Percentiles rank a stretch among this genome's conserved stretches.
Evolutionary conservation across 2,888 invertebrate genomes (phyloP).

Genomic region (Strigamia maritima): DNA sequence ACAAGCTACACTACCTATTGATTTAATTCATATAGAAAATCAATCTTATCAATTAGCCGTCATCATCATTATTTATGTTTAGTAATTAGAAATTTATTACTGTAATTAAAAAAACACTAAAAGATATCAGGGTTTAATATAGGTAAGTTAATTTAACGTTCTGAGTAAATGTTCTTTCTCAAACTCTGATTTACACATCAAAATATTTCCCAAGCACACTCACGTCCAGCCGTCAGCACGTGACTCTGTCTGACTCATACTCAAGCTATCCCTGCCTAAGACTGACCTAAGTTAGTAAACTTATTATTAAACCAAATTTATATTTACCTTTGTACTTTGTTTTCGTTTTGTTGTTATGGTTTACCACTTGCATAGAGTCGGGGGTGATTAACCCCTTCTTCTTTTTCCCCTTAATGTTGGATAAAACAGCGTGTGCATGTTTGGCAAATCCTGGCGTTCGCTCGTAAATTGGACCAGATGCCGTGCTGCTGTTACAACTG

Average conservation of each 20-base stretch:
- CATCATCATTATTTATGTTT: too few relatives aligned
- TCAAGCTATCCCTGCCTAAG: not conserved
- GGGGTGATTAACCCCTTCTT: slow-evolving; percentile 37
- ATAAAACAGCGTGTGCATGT: slow-evolving; percentile 37
- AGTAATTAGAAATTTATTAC: too few relatives aligned
- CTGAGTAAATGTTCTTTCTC: not conserved
- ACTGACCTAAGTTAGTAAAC: not conserved
- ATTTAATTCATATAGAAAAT: too few relatives aligned
- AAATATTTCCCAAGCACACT: not conserved
- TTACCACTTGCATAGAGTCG: not conserved
- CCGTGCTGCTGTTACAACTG: slow-evolving; percentile 38
- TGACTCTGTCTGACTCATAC: not conserved
- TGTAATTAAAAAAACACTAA: too few relatives aligned
- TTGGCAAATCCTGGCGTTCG: slow-evolving; percentile 39
- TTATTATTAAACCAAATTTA: not conserved
- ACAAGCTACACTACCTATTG: too few relatives aligned
- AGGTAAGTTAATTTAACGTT: not conserved
- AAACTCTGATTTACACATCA: not conserved
- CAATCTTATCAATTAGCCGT: too few relatives aligned
- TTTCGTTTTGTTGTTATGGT: not conserved
- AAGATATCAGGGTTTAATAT: too few relatives aligned
- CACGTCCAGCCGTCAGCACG: not conserved
- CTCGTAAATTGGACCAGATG: slow-evolving; percentile 40
- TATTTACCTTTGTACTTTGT: not conserved
- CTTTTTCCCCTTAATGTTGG: slow-evolving; percentile 40